Evolutionary conservation across 2,797 vertebrate genomes (phyloP), one percentile per base, ranked within the genome.

Genomic region (Muscicapa comitata): DNA sequence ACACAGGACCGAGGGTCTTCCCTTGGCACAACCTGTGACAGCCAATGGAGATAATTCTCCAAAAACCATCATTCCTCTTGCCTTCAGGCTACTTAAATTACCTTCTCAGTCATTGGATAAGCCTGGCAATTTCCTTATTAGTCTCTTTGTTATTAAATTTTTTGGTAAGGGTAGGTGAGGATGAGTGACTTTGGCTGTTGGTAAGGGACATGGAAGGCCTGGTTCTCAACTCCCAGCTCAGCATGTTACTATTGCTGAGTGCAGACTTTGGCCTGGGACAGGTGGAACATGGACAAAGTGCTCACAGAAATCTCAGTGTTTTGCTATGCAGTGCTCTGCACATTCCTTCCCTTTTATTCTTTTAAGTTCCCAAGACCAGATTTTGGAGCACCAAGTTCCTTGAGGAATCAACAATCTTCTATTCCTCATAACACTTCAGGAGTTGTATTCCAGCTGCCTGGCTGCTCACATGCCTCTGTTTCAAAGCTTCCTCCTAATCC

Each of bases 1-100:
- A 11, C 2, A 17, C 24, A 51, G 62, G 57, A 38, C 29, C 28
- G 61, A 59, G 42, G 23, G 14, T 8, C 42, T 86, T 91, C 17
- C 11, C 47, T 65, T 51, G 42, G 23, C 20, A 43, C 17, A 42
- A 4, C 16, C 45, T 43, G 2, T 66, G 62, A 19, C 25, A 43
- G 16, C 98, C 90, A 99, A 98, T 29, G 98, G 98, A 28, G 98
- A 98, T 97, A 99, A 99, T 96, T 98, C 98, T 97, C 98, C 98
- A 98, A 89, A 98, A 95, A 98, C 98, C 4, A 88, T 99, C 51
- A 78, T 99, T 97, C 98, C 98, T 12, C 94, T 99, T 81, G 97
- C 97, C 31, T 97, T 97, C 96, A 98, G 98, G 98, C 98, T 98
- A 91, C 98, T 98, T 97, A 98, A 98, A 96, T 98, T 99, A 85